Conservation (phyloP, 2,888 invertebrate genomes). For the Luffia ferchaultella region DNA sequence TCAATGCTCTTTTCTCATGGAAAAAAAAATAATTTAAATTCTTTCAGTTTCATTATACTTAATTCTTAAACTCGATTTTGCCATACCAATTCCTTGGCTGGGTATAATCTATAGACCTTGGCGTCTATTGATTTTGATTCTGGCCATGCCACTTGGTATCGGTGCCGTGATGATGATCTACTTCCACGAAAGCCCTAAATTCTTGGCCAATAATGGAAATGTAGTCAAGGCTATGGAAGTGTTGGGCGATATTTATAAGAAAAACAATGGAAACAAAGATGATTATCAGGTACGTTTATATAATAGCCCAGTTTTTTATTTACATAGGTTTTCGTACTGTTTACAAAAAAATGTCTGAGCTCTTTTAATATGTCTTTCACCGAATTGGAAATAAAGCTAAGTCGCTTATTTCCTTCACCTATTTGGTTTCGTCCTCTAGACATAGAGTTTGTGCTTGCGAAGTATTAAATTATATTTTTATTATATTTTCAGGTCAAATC, state of each 20-base stretch:
- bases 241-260: constrained; percentile 25
- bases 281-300: constrained; percentile 29
- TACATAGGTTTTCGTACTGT: no score
- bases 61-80: constrained; percentile 64
- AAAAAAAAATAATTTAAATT: neutral
- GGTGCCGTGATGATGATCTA: constrained; percentile 62
- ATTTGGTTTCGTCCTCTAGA: no score
- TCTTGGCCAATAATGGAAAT: constrained; percentile 68
- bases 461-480: no score
- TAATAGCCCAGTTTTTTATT: no score
- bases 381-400: no score
- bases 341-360: no score
- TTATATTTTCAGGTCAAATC: constrained; percentile 30
- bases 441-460: no score
- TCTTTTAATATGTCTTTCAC: no score
- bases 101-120: constrained; percentile 70
- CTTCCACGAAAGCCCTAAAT: constrained; percentile 80
- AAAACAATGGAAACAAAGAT: constrained; percentile 27
- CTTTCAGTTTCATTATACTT: constrained; percentile 67
- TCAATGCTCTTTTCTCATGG: no score
- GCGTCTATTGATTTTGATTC: constrained; percentile 69
- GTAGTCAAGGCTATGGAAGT: constrained; percentile 58
- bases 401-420: no score
- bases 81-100: constrained; percentile 34
- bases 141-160: constrained; percentile 33